Evolutionary conservation across 2,797 vertebrate genomes (phyloP).

Genomic region (Myripristis jacobus): DNA sequence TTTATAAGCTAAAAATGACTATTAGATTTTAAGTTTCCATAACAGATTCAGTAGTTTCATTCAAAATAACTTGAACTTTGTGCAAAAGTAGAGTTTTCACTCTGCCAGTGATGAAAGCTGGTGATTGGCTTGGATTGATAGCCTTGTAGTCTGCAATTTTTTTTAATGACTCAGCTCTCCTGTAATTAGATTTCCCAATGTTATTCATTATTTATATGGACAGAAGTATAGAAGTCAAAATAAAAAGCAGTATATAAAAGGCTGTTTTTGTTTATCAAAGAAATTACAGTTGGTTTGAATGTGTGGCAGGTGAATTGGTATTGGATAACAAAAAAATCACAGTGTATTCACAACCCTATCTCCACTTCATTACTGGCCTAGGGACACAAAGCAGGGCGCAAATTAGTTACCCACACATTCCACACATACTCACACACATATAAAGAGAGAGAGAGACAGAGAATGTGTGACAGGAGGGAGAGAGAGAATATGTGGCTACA

Average conservation of each 20-base stretch:
- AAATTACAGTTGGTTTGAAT: conserved; percentile 26
- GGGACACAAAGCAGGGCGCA: conserved; percentile 37
- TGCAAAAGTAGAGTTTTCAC: conserved; percentile 7
- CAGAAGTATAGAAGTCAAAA: conserved; percentile 14
- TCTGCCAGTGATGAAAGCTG: conserved; percentile 13
- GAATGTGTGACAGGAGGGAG: too few species aligned
- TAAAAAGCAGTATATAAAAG: conserved; percentile 43
- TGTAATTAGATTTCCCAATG: conserved; percentile 7
- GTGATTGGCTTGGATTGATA: conserved; percentile 24
- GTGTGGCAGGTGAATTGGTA: conserved; percentile 19
- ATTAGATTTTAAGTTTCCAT: not conserved
- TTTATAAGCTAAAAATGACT: conserved; percentile 1
- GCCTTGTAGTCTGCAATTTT: conserved; percentile 25
- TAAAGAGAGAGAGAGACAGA: not conserved
- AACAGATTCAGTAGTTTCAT: not conserved
- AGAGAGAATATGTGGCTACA: conserved; percentile 5
- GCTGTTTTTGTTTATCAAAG: conserved; percentile 21
- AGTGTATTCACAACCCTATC: conserved; percentile 25
- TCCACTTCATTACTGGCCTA: conserved; percentile 38
- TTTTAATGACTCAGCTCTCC: conserved; percentile 30
- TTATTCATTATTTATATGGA: conserved; percentile 33
- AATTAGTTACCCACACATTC: conserved; percentile 38
- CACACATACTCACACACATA: not conserved
- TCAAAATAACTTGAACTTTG: conserved; percentile 19
- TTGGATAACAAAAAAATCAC: conserved; percentile 29